phyloP scores from a whole-genome alignment of 2,113 vertebrate species.

The Suricata suricatta region DNA sequence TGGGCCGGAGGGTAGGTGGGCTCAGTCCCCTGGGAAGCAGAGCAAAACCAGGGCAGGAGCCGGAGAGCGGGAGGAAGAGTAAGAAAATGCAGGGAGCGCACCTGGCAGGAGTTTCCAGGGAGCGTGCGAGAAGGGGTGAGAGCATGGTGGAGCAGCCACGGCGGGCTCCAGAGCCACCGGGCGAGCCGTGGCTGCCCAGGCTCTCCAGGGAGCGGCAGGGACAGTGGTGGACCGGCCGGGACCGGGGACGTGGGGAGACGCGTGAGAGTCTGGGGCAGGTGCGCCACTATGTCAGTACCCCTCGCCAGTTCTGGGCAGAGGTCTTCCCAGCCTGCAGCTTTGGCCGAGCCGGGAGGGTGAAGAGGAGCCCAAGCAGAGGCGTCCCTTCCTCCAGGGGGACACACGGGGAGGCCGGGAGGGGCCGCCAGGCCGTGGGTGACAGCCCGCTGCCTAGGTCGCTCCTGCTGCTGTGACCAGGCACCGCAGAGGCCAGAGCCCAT shows the following conservation, averaged over 20 bases:
- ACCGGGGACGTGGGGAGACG: background rate
- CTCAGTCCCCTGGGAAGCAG: background rate
- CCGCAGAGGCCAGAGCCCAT: background rate
- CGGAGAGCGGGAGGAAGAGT: rapidly evolving
- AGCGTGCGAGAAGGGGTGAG: rapidly evolving
- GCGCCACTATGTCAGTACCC: background rate
- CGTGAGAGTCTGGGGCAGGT: too few relatives aligned
- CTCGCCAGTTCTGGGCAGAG: background rate
- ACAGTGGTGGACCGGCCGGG: background rate
- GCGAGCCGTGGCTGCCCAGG: rapidly evolving
- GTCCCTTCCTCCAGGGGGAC: background rate
- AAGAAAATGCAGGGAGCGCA: rapidly evolving
- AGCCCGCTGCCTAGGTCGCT: background rate
- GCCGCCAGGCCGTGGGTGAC: rapidly evolving
- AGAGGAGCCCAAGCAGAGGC: background rate
- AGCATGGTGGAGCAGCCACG: background rate
- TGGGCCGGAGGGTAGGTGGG: rapidly evolving
- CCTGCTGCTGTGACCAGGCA: background rate
- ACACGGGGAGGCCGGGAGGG: rapidly evolving
- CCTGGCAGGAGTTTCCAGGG: background rate
- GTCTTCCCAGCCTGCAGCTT: background rate
- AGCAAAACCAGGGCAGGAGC: background rate
- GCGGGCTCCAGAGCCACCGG: background rate
- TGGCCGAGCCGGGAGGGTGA: background rate
- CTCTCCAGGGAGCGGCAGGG: background rate